phyloP scores from a whole-genome alignment of 2,888 invertebrate species.

The Drosophila lacicola region DNA sequence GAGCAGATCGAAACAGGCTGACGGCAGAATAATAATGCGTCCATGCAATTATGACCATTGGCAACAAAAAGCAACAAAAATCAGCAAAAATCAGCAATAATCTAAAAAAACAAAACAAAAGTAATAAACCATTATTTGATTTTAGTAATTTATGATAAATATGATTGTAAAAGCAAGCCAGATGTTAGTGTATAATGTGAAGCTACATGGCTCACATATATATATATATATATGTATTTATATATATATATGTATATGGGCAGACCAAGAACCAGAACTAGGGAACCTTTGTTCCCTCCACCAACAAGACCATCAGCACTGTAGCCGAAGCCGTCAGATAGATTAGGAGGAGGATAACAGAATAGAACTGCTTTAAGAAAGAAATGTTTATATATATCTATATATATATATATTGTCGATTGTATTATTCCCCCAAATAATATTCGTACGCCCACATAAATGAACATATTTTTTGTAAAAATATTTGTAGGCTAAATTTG shows the following conservation, averaged over 20 bases:
- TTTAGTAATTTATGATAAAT: conserved; percentile 46
- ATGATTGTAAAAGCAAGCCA: conserved; percentile 35
- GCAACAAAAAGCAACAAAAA: not conserved
- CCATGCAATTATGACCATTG: conserved; percentile 31
- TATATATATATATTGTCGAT: conserved; percentile 21
- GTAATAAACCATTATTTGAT: conserved; percentile 26
- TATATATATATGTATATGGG: conserved; percentile 6
- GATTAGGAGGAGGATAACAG: conserved; percentile 17
- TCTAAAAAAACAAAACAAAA: conserved; percentile 13
- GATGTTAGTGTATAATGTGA: conserved; percentile 36
- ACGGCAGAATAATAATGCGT: conserved; percentile 17
- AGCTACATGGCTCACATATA: conserved; percentile 9
- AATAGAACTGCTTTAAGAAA: not conserved
- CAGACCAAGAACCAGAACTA: conserved; percentile 40
- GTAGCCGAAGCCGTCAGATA: conserved; percentile 45
- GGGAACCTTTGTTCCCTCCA: conserved; percentile 49
- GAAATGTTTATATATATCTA: conserved; percentile 7
- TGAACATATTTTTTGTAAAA: conserved; percentile 56
- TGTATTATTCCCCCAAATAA: conserved; percentile 11
- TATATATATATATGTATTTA: not conserved
- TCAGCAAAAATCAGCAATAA: not conserved
- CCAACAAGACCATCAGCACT: conserved; percentile 41
- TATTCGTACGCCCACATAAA: conserved; percentile 24
- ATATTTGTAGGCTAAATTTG: conserved; percentile 45
- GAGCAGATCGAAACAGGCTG: conserved; percentile 34